Base-by-base conservation (phyloP, 2,797 vertebrate species). In the Macropodus opercularis region DNA sequence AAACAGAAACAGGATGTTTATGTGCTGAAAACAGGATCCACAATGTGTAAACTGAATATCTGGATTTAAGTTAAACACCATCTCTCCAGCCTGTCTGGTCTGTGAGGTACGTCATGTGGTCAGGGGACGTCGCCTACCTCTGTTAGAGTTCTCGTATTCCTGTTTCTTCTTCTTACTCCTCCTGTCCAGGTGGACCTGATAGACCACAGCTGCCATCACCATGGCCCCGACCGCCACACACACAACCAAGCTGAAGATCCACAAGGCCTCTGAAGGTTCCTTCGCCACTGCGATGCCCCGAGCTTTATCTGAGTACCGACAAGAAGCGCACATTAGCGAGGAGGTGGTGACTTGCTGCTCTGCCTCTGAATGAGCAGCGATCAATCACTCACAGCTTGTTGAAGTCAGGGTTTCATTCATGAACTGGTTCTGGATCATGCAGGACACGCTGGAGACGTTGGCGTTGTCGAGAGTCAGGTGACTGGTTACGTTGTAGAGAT, bases 101-200 rank as follows among this genome's bases (percentile, higher is more conserved):
- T 31, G 14, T n/a, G 19, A n/a, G 8, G 12, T 2, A 11, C 3
- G 3, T 29, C n/a, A 1, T 27, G 27, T 23, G 3, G 12, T 0
- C 3, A 12, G n/a, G 23, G 21, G 18, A 10, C 8, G 12, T 9
- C 1, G 8, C 72, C n/a, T 49, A 88, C 86, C 67, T 79, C 60
- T 80, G 26, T 26, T 6, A 1, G 1, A 1, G 2, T 51, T 21
- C 5, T 52, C 24, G 23, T 13, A 63, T 12, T 69, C 74, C 0
- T 64, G 14, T 31, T 78, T 77, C 61, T 59, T 81, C 77, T 14
- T 79, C 73, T 80, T 85, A 12, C 53, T 80, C 1, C 69, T 15
- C n/a, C 69, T 56, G 75, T 90, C 90, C 81, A 89, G 74, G 57
- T 89, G 85, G 24, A 89, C 85, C 80, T 93, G 92, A 48, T 90